Evolutionary conservation across 2,113 vertebrate species (phyloP).

Genomic region (Nycticorax nycticorax): DNA sequence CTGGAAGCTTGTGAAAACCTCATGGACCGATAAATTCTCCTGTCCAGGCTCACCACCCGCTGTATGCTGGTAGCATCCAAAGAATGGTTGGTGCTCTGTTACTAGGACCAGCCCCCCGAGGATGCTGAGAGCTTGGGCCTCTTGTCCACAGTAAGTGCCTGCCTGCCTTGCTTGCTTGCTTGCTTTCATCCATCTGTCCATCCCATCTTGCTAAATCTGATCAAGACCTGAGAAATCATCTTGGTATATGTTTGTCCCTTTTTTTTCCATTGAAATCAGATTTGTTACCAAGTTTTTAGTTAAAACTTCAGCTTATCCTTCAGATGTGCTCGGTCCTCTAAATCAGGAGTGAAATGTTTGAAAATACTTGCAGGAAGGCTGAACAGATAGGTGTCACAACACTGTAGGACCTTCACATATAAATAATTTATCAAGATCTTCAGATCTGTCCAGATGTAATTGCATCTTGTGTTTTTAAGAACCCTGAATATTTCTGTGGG

Average conservation of each 20-base stretch:
- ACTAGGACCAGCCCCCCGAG: background rate
- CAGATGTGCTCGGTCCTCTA: background rate
- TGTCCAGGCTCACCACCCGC: background rate
- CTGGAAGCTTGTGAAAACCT: background rate
- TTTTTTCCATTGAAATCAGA: background rate
- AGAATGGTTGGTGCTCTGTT: background rate
- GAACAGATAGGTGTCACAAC: background rate
- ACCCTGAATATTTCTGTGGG: background rate
- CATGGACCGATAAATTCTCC: background rate
- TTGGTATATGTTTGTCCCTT: background rate
- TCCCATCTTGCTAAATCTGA: background rate
- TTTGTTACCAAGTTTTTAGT: background rate
- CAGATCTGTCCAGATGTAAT: background rate
- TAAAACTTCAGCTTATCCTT: background rate
- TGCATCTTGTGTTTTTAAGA: background rate
- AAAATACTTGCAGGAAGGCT: background rate
- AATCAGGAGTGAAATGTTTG: background rate
- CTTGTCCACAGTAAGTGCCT: background rate
- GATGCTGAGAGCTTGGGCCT: background rate
- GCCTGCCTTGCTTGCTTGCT: background rate
- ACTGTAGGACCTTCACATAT: background rate
- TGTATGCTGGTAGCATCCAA: background rate
- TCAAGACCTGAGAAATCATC: background rate
- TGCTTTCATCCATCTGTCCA: background rate
- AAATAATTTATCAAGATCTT: background rate